phyloP scores from a whole-genome alignment of 2,888 invertebrate genomes.

The Oscheius sp. region DNA sequence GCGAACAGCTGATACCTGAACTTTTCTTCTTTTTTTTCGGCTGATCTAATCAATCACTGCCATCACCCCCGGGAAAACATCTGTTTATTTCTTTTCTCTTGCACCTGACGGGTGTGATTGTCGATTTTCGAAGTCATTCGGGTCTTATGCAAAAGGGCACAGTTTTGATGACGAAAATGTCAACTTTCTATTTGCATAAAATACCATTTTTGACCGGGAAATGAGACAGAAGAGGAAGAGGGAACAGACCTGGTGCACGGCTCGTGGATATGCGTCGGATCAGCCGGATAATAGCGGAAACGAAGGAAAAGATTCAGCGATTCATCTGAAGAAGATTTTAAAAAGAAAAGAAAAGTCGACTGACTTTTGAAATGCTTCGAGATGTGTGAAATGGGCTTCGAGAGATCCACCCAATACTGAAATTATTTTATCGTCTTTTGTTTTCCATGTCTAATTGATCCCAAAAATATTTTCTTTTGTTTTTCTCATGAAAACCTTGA shows the following conservation, averaged over 20 bases:
- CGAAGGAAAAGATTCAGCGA: conserved; percentile 89
- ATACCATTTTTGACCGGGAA: neutral
- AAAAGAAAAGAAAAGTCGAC: conserved; percentile 30
- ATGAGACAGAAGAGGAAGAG: neutral
- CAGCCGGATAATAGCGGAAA: conserved; percentile 96
- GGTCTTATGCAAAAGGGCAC: neutral
- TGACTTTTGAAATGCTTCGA: conserved; percentile 91
- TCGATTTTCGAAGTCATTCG: neutral
- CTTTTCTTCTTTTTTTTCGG: neutral
- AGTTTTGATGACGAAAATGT: neutral
- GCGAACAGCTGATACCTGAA: conserved; percentile 87
- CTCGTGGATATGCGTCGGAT: conserved; percentile 90
- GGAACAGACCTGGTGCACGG: conserved; percentile 83
- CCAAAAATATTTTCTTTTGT: neutral
- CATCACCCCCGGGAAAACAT: neutral
- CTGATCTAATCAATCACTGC: neutral
- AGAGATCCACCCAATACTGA: conserved; percentile 93
- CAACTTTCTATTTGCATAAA: neutral
- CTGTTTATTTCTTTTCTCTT: conserved; percentile 12
- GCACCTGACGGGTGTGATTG: conserved; percentile 7
- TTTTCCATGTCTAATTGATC: neutral
- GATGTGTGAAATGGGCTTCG: conserved; percentile 81
- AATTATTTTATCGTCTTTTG: conserved; percentile 72
- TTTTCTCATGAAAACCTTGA: neutral
- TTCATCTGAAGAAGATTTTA: conserved; percentile 49